These are phyloP conservation scores for Antheraea yamamai DNA, from an alignment of 2,888 invertebrate species.

Conservation along the genomic window DNA sequence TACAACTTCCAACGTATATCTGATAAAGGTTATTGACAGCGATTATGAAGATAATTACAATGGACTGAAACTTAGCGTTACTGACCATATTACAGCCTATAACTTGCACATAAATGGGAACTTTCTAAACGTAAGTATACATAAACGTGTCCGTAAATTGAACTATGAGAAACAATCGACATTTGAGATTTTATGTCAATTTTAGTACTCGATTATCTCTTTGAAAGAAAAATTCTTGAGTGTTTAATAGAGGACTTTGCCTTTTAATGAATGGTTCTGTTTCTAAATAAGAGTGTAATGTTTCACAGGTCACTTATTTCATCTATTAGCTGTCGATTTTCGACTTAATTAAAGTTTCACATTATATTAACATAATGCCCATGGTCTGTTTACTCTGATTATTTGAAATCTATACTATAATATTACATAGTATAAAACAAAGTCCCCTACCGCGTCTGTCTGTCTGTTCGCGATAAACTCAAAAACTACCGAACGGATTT, in stretches of 20 bases:
- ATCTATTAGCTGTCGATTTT: neutral
- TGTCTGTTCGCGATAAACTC: no score
- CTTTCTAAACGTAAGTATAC: constrained; percentile 1
- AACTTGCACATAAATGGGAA: neutral
- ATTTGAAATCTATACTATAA: neutral
- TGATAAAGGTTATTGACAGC: neutral
- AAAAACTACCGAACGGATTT: no score
- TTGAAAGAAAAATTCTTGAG: neutral
- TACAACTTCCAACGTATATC: neutral
- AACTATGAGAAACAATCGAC: neutral
- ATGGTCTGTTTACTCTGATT: neutral
- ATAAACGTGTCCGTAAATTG: neutral
- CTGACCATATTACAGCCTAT: neutral
- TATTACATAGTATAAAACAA: no score
- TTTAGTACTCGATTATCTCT: neutral
- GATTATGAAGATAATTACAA: neutral
- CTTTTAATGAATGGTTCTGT: neutral
- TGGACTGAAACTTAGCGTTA: neutral
- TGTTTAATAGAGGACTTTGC: neutral
- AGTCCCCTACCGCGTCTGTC: no score
- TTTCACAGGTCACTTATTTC: neutral
- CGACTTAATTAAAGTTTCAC: neutral
- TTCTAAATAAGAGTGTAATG: neutral
- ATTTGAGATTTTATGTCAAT: neutral
- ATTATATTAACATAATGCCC: neutral